These are phyloP conservation scores for Synanthedon formicaeformis DNA, from an alignment of 2,888 invertebrate species.

Conservation along the genomic window DNA sequence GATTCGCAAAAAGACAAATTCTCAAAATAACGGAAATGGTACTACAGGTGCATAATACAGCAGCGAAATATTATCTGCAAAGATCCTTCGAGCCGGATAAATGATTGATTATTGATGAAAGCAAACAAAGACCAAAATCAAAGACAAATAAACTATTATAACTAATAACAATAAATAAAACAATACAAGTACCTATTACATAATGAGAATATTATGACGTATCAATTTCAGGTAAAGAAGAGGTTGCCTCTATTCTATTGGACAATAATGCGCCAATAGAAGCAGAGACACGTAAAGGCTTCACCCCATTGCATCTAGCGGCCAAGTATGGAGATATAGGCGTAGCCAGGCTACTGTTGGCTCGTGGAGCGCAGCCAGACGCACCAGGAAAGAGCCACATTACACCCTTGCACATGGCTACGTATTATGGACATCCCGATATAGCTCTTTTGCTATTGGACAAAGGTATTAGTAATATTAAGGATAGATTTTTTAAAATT, in stretches of 20 bases:
- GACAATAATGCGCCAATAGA: slow-evolving; percentile 92
- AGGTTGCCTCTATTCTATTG: slow-evolving; percentile 89
- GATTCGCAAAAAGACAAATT: too few relatives aligned
- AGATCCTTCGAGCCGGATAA: too few relatives aligned
- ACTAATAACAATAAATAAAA: too few relatives aligned
- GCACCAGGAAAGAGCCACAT: slow-evolving; percentile 94
- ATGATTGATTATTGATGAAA: too few relatives aligned
- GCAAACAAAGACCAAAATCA: too few relatives aligned
- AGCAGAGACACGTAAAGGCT: slow-evolving; percentile 95
- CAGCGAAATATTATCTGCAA: too few relatives aligned
- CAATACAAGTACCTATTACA: too few relatives aligned
- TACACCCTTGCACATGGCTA: slow-evolving; percentile 95
- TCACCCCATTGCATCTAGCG: slow-evolving; percentile 96
- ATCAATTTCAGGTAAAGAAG: slow-evolving; percentile 74
- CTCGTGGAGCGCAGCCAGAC: slow-evolving; percentile 89
- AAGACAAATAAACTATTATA: too few relatives aligned
- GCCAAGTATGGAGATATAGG: slow-evolving; percentile 96
- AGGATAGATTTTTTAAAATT: too few relatives aligned
- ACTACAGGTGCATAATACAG: too few relatives aligned
- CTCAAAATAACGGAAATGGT: too few relatives aligned
- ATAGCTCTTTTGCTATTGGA: slow-evolving; percentile 91
- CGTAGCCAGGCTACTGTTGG: slow-evolving; percentile 87
- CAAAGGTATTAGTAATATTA: slow-evolving; percentile 69
- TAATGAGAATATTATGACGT: too few relatives aligned
- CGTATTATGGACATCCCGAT: slow-evolving; percentile 95